Evolutionary conservation across 2,888 invertebrate genomes (phyloP).

Genomic region (Camptogramma bilineatum): DNA sequence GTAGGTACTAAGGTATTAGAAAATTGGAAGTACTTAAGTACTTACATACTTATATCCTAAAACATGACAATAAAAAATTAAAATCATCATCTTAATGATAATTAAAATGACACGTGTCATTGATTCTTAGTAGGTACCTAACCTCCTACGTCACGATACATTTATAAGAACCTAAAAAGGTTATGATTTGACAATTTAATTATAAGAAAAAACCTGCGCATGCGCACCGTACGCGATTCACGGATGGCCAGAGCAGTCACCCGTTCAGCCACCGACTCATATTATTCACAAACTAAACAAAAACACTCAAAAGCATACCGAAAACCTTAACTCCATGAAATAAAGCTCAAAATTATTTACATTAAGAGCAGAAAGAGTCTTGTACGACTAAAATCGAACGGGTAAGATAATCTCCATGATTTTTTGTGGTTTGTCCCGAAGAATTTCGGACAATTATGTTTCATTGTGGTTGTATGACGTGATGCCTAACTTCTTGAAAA

Average conservation of each 20-base stretch:
- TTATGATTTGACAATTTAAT: slow-evolving; percentile 9
- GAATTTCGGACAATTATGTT: slow-evolving; percentile 71
- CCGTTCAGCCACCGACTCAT: slow-evolving; percentile 61
- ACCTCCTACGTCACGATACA: no score
- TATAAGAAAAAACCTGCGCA: slow-evolving; percentile 43
- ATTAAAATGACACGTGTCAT: background rate
- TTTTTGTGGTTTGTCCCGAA: slow-evolving; percentile 68
- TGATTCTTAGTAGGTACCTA: no score
- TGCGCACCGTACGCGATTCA: slow-evolving; percentile 70
- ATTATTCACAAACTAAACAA: slow-evolving; percentile 56
- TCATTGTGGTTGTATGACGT: slow-evolving; percentile 60
- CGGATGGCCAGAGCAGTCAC: slow-evolving; percentile 74
- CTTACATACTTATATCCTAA: no score
- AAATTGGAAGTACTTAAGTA: no score
- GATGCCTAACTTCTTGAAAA: slow-evolving; percentile 42
- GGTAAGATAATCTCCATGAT: slow-evolving; percentile 67
- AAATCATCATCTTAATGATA: no score
- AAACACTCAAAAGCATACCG: slow-evolving; percentile 30
- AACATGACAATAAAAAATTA: no score
- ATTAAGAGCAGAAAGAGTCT: slow-evolving; percentile 30
- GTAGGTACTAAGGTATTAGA: no score
- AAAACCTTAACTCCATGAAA: slow-evolving; percentile 32
- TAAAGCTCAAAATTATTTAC: slow-evolving; percentile 41
- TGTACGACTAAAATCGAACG: slow-evolving; percentile 59
- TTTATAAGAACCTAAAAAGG: slow-evolving; percentile 1